These are phyloP conservation scores for Platichthys flesus DNA, from an alignment of 2,113 vertebrate genomes.

Conservation along the genomic window DNA sequence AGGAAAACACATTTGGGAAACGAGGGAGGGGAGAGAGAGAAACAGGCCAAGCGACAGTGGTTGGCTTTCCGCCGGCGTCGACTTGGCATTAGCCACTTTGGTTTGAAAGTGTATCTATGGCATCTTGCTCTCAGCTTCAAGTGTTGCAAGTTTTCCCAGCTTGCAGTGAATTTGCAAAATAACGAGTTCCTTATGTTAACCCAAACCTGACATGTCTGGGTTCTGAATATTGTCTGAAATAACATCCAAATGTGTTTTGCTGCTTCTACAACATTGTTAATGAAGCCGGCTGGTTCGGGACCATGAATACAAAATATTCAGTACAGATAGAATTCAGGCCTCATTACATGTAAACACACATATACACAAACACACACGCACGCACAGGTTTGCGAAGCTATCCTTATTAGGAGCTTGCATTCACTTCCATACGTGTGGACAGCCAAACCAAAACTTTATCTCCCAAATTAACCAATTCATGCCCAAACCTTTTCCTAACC, in stretches of 20 bases:
- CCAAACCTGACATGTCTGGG: background rate
- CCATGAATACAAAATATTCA: background rate
- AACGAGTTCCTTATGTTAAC: slow-evolving; percentile 14
- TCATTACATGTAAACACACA: background rate
- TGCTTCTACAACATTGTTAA: slow-evolving; percentile 22
- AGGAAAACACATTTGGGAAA: slow-evolving; percentile 42
- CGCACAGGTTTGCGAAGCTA: too few relatives aligned
- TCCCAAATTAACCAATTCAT: too few relatives aligned
- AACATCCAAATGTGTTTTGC: slow-evolving; percentile 31
- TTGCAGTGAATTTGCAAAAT: slow-evolving; percentile 25
- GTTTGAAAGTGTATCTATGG: slow-evolving; percentile 16
- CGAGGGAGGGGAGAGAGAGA: background rate
- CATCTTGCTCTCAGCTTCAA: slow-evolving; percentile 10
- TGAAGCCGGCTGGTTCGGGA: too few relatives aligned
- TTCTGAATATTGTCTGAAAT: slow-evolving; percentile 8
- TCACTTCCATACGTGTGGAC: too few relatives aligned
- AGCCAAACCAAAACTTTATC: too few relatives aligned
- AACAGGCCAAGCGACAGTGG: slow-evolving; percentile 32
- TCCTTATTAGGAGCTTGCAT: too few relatives aligned
- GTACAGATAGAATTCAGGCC: background rate
- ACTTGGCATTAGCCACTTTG: slow-evolving; percentile 37
- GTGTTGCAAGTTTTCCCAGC: slow-evolving; percentile 3
- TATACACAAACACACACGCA: too few relatives aligned
- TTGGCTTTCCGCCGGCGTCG: background rate
- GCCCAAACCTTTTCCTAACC: too few relatives aligned